phyloP scores from a whole-genome alignment of 2,797 vertebrate species.

The Sarcoramphus papa region DNA sequence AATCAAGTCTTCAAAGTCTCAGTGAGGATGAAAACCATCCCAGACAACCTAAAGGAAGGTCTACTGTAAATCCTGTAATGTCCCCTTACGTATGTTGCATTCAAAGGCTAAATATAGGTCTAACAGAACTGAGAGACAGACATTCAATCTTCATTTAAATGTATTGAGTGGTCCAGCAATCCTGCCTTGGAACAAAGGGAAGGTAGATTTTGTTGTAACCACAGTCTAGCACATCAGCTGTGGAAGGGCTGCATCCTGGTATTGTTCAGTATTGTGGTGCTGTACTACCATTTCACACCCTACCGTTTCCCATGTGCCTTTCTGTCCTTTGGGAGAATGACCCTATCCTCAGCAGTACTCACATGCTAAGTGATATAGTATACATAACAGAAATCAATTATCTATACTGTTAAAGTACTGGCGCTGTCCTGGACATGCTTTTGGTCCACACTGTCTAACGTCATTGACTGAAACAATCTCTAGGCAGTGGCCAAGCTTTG shows the following conservation, averaged over 20 bases:
- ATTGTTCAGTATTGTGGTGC: background rate
- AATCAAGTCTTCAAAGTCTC: background rate
- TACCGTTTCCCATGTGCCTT: background rate
- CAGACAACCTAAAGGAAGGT: background rate
- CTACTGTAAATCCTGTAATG: background rate
- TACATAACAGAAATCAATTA: background rate
- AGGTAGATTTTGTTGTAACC: background rate
- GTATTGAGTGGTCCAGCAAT: background rate
- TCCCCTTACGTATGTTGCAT: background rate
- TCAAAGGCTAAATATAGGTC: background rate
- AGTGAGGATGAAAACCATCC: background rate
- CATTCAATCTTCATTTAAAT: background rate
- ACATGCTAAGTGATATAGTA: background rate
- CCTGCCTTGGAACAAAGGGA: background rate
- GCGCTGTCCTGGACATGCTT: background rate
- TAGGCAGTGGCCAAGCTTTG: background rate
- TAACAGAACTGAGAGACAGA: background rate
- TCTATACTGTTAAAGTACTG: background rate
- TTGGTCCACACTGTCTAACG: background rate
- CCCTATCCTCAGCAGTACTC: background rate
- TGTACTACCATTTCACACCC: background rate
- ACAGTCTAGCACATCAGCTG: background rate
- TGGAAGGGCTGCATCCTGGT: background rate
- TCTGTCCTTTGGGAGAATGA: background rate
- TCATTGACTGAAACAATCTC: background rate